Evolutionary conservation across 2,113 vertebrate genomes (phyloP).

Genomic region (Seriola rivoliana): DNA sequence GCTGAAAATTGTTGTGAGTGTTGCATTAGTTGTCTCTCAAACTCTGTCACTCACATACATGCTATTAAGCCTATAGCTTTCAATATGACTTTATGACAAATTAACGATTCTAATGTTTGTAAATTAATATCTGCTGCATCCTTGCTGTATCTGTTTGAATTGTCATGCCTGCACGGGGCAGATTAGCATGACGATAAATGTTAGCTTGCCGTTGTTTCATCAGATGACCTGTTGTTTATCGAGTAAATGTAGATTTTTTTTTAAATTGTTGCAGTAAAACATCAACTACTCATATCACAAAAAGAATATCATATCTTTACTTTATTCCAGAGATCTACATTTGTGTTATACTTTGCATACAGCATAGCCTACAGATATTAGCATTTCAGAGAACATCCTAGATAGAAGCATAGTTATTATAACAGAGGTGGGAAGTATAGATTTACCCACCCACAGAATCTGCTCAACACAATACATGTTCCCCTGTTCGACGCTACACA

Average conservation of each 20-base stretch:
- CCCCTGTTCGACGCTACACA: neutral
- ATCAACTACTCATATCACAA: neutral
- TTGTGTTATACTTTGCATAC: neutral
- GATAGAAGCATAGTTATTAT: neutral
- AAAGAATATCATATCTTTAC: neutral
- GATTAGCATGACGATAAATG: no score
- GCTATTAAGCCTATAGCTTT: neutral
- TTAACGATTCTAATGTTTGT: no score
- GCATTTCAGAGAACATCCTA: neutral
- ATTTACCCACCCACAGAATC: slow-evolving; percentile 14
- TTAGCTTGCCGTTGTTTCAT: no score
- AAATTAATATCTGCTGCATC: no score
- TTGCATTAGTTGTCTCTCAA: no score
- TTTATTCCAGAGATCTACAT: neutral
- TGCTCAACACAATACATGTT: neutral
- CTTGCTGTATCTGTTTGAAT: neutral
- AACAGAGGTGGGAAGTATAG: neutral
- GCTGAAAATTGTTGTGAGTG: neutral
- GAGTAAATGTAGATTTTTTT: neutral
- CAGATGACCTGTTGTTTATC: no score
- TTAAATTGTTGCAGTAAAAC: neutral
- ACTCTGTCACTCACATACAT: neutral
- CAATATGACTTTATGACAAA: no score
- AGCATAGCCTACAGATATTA: neutral
- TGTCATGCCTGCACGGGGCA: no score